Evolutionary conservation across 37 sponge, comb jelly and placozoan species (phyloP), one percentile per base, ranked within the genome.

Genomic region (Spongilla lacustris): DNA sequence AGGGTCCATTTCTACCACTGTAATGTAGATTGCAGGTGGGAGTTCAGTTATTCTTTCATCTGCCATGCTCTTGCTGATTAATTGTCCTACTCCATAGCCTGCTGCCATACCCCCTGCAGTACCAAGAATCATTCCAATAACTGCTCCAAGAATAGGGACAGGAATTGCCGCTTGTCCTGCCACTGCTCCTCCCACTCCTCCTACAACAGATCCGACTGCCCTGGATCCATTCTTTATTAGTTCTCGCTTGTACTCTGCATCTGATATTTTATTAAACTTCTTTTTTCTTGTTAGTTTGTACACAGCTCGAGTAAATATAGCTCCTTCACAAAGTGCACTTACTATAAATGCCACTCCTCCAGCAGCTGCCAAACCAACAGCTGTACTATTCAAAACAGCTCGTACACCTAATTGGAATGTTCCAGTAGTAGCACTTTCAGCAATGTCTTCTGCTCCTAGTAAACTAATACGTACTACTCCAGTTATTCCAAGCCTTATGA

Each of bases 211-310:
- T 34, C 32, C 75, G 2, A 73, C 66, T 28, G 80, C 72, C 30
- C 25, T 72, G 33, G 79, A 50, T 5, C 58, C 58, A 58, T 58
- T 58, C 21, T 10, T 58, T 58, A 58, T 58, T 17, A 58, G 1
- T 58, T 6, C 74, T 17, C 72, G 29, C 71, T 86, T 79, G 73
- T 79, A 86, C 21, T 86, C 80, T 26, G 38, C 35, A 3, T 79
- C 67, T 1, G 73, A 26, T 38, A 86, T 86, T 28, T 58, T 74
- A 29, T 86, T 12, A 78, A 86, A 86, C 37, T 79, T 86, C 36
- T 71, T 49, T 34, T 86, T 71, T 21, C 86, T 79, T 5, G 79
- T 46, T 19, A 86, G 86, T 79, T 79, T 71, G 73, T 86, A 86
- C 33, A 79, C 33, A 2, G 66, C 50, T 2, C 66, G 14, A 50